Conservation (phyloP, 1,140 invertebrate genomes). For the Doryteuthis pealeii region DNA sequence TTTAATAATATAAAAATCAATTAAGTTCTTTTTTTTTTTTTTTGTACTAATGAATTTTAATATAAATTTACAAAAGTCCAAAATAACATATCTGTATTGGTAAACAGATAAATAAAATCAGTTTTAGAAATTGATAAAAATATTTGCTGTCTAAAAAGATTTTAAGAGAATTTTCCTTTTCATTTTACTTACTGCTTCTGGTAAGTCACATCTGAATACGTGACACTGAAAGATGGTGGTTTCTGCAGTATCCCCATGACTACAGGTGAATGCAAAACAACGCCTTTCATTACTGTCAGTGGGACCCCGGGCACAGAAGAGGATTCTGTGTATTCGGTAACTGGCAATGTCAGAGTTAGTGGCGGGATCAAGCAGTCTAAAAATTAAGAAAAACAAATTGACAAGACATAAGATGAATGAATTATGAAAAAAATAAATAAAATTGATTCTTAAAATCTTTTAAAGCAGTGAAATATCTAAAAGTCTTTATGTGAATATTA, state of each 20-base stretch:
- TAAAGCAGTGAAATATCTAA: no score
- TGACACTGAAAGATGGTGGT: constrained; percentile 93
- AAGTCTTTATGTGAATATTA: no score
- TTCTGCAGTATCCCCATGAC: constrained; percentile 83
- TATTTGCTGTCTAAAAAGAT: no score
- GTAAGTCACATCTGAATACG: constrained; percentile 93
- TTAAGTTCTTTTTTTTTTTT: no score
- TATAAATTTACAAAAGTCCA: no score
- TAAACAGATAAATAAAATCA: no score
- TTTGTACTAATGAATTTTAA: no score
- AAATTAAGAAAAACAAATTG: constrained; percentile 5
- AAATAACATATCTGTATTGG: no score
- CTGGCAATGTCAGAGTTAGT: constrained; percentile 81
- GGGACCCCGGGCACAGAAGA: constrained; percentile 92
- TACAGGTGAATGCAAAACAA: constrained; percentile 97
- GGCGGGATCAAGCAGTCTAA: constrained; percentile 82
- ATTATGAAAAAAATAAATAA: not conserved
- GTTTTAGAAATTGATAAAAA: no score
- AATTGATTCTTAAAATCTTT: not conserved
- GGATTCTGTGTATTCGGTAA: constrained; percentile 89
- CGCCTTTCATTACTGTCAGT: constrained; percentile 78
- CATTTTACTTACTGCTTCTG: constrained; percentile 85
- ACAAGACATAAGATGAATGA: not conserved
- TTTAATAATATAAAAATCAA: no score
- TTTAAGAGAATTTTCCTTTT: no score